phyloP scores from a whole-genome alignment of 2,113 vertebrate species.

The Fregetta grallaria region DNA sequence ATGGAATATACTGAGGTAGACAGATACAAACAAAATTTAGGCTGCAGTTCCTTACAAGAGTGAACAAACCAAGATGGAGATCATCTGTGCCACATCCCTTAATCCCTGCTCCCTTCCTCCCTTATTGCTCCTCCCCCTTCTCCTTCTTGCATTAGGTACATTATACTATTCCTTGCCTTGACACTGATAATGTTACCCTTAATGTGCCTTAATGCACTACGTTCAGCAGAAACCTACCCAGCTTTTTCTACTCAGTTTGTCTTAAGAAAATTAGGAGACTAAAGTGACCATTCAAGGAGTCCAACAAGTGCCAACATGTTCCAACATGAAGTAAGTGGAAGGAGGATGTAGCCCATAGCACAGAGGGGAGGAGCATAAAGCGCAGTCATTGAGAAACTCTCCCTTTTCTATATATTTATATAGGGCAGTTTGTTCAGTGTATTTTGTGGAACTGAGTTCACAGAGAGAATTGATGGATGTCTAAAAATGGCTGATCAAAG shows the following conservation, averaged over 20 bases:
- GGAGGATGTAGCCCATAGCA: neutral
- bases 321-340: neutral
- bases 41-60: neutral
- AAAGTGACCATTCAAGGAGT: neutral
- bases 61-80: neutral
- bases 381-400: neutral
- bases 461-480: neutral
- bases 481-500: neutral
- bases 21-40: neutral
- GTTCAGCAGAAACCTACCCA: neutral
- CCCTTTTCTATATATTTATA: no score
- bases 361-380: neutral
- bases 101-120: neutral
- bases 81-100: neutral
- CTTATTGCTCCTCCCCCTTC: rapidly evolving
- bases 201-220: neutral
- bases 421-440: neutral
- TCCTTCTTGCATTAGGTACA: rapidly evolving
- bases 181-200: neutral
- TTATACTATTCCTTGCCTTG: neutral
- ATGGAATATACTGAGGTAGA: neutral
- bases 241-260: neutral
- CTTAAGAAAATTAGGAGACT: neutral
- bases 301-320: neutral
- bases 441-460: neutral